Evolutionary conservation across 2,113 vertebrate species (phyloP).

Genomic region (Catharus bicknelli): DNA sequence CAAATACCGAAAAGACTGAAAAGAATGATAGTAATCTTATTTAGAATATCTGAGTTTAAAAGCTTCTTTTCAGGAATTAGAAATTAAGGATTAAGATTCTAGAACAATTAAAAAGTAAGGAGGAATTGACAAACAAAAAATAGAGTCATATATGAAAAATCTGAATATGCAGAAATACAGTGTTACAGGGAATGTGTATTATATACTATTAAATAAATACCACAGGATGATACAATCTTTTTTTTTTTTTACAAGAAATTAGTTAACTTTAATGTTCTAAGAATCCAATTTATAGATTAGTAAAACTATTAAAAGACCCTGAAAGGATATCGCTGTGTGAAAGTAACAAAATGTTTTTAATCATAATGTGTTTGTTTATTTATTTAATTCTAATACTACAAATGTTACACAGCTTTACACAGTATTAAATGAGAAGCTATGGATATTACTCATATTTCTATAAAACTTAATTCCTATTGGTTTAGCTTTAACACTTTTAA

Average conservation of each 20-base stretch:
- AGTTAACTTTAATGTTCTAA: background rate
- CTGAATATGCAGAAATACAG: background rate
- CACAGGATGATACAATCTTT: background rate
- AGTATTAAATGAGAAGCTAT: background rate
- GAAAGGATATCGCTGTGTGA: background rate
- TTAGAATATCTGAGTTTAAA: constrained; percentile 18
- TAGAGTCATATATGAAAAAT: background rate
- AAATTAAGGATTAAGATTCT: background rate
- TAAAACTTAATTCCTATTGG: background rate
- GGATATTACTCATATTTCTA: background rate
- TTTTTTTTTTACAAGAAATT: background rate
- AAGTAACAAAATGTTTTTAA: background rate
- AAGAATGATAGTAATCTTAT: constrained; percentile 33
- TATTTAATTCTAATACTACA: background rate
- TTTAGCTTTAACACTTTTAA: background rate
- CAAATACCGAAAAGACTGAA: background rate
- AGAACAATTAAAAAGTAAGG: constrained; percentile 7
- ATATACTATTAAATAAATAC: background rate
- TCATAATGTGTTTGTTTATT: background rate
- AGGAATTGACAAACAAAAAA: background rate
- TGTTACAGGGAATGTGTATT: background rate
- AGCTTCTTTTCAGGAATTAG: constrained; percentile 7
- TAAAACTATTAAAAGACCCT: background rate
- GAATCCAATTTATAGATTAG: background rate
- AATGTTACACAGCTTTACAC: background rate